phyloP scores from a whole-genome alignment of 2,113 vertebrate species.

The Myotis yumanensis region DNA sequence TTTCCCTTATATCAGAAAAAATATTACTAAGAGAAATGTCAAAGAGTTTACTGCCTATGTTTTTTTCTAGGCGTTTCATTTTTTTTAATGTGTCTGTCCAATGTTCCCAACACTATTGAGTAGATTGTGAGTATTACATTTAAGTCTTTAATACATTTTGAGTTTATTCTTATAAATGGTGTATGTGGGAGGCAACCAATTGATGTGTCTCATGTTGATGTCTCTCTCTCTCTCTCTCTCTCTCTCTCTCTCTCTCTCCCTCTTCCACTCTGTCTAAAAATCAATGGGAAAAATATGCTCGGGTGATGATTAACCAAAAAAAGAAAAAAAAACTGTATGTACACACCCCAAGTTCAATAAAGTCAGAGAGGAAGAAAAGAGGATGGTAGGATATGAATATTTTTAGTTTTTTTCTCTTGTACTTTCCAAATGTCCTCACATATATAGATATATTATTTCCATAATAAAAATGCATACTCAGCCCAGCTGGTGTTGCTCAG shows the following conservation, averaged over 20 bases:
- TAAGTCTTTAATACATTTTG: background rate
- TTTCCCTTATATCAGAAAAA: background rate
- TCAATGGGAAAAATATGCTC: no score
- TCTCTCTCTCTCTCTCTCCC: no score
- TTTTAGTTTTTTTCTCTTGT: background rate
- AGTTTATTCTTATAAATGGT: background rate
- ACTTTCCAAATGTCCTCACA: background rate
- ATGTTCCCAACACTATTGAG: no score
- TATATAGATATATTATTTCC: background rate
- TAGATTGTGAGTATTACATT: background rate
- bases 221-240: no score
- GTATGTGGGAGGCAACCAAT: no score
- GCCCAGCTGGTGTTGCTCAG: no score
- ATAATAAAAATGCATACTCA: background rate
- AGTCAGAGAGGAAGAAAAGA: background rate
- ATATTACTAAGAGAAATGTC: background rate
- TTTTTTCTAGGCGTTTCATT: background rate
- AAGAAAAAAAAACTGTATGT: background rate
- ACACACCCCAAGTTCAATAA: background rate
- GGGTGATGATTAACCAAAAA: no score
- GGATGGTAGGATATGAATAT: background rate
- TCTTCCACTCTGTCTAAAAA: no score
- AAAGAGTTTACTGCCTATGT: background rate
- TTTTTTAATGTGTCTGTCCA: no score
- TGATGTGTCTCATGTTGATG: no score